Evolutionary conservation across 2,797 vertebrate species (phyloP).

Genomic region (Apogon hyalosoma): DNA sequence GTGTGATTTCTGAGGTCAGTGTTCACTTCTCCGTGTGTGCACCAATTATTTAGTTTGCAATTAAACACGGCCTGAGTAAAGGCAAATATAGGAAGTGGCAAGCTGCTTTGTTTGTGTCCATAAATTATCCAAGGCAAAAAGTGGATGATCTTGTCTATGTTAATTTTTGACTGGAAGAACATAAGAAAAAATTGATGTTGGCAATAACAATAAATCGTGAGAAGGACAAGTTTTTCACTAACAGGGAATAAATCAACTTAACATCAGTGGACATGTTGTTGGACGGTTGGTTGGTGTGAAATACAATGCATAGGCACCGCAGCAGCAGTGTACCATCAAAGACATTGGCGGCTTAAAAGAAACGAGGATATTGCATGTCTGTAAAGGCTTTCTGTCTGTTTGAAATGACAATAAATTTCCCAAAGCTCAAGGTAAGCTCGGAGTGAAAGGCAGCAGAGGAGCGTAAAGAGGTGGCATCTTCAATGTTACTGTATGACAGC

Average conservation of each 20-base stretch:
- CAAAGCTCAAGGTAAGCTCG: conserved; percentile 41
- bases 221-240: conserved; percentile 5
- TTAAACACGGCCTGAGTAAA: not conserved
- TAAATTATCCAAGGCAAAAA: not conserved
- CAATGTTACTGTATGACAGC: conserved; percentile 21
- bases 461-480: conserved; percentile 28
- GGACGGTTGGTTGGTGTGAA: conserved; percentile 9
- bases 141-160: not conserved
- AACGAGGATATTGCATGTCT: conserved; percentile 26
- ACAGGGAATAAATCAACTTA: not conserved
- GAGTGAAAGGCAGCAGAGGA: conserved; percentile 35
- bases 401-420: conserved; percentile 40
- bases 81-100: no score
- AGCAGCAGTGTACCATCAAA: conserved; percentile 30
- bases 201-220: not conserved
- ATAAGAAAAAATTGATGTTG: not conserved
- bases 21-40: not conserved
- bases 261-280: conserved; percentile 9
- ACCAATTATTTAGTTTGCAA: not conserved
- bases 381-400: conserved; percentile 28
- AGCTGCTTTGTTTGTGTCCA: not conserved
- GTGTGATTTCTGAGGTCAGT: not conserved
- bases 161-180: not conserved
- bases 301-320: conserved; percentile 2
- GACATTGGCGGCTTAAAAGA: conserved; percentile 37